A percentile compares a stretch with the other conserved stretches of the same genome.
Evolutionary conservation across 2,113 vertebrate species (phyloP).

Genomic region (Sardina pilchardus): DNA sequence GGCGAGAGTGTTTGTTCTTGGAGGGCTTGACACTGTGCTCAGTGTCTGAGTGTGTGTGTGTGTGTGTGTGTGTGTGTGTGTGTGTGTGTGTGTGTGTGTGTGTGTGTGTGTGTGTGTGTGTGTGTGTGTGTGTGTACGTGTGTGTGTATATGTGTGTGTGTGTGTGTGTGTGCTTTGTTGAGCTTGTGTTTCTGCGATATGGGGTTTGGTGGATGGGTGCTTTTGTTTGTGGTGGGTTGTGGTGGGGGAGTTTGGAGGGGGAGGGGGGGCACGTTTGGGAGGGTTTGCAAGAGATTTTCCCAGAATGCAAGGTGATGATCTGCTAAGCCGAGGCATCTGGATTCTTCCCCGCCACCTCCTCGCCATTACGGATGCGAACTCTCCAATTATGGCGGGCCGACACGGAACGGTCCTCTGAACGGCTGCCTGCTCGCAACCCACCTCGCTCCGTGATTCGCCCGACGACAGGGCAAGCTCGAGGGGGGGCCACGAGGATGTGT

Average conservation of each 20-base stretch:
- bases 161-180: conserved; percentile 49
- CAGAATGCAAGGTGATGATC: neutral
- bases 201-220: neutral
- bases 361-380: neutral
- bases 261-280: too few relatives aligned
- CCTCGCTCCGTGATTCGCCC: too few relatives aligned
- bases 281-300: neutral
- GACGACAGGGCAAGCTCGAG: neutral
- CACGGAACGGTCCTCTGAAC: neutral
- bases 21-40: neutral
- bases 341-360: neutral
- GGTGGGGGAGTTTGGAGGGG: too few relatives aligned
- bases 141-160: conserved; percentile 46
- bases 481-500: neutral
- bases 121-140: conserved; percentile 41
- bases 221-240: too few relatives aligned
- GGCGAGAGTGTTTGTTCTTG: neutral
- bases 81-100: conserved; percentile 50
- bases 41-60: conserved; percentile 10
- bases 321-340: neutral
- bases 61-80: conserved; percentile 13
- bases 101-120: conserved; percentile 44
- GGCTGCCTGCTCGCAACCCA: neutral
- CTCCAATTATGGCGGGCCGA: neutral
- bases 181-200: neutral